A percentile compares a stretch with the other conserved stretches of the same genome.
phyloP scores from a whole-genome alignment of 2,888 invertebrate species.

The Hetaerina titia region DNA sequence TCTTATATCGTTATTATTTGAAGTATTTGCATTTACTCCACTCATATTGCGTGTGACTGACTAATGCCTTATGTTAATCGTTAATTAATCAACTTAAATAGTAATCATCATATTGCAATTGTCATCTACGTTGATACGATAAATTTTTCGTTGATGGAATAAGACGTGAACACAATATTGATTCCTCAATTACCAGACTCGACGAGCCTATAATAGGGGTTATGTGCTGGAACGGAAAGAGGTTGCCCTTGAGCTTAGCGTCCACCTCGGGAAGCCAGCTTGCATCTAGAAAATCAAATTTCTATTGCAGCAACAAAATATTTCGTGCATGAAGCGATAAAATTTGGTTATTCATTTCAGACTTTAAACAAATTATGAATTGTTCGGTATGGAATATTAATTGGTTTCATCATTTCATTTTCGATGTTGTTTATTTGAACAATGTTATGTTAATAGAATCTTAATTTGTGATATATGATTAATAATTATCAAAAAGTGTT shows the following conservation, averaged over 20 bases:
- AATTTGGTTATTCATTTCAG: neutral
- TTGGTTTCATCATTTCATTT: neutral
- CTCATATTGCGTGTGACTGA: neutral
- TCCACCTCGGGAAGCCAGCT: conserved; percentile 60
- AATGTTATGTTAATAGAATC: neutral
- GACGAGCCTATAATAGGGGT: conserved; percentile 67
- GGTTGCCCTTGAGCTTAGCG: conserved; percentile 66
- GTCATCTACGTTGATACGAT: conserved; percentile 54
- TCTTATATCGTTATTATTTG: neutral
- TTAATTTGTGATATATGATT: too few relatives aligned
- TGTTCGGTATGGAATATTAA: neutral
- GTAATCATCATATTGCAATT: conserved; percentile 38
- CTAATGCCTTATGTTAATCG: neutral
- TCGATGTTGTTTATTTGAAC: neutral
- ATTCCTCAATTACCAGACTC: conserved; percentile 67
- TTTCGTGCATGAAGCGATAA: neutral
- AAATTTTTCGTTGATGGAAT: conserved; percentile 65
- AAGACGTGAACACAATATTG: conserved; percentile 67
- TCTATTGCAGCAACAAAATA: conserved; percentile 3
- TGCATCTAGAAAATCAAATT: conserved; percentile 54
- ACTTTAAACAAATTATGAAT: neutral
- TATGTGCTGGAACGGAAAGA: conserved; percentile 67
- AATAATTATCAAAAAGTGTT: too few relatives aligned
- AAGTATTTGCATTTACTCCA: neutral
- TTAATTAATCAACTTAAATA: neutral